phyloP scores from a whole-genome alignment of 2,797 vertebrate genomes.

The Poecilia picta region DNA sequence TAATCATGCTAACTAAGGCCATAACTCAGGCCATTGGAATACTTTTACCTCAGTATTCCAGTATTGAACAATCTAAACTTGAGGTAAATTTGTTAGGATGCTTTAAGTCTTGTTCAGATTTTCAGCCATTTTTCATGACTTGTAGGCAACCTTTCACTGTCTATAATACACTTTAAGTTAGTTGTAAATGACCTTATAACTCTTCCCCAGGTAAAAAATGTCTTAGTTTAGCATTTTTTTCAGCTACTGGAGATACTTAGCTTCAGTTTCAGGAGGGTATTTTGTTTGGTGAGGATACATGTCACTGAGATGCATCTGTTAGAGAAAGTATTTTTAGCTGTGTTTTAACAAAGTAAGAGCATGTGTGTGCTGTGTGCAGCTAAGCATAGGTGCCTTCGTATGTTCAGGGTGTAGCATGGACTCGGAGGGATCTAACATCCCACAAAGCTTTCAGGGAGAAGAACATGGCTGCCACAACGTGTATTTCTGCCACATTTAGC shows the following conservation, averaged over 20 bases:
- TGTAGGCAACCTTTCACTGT: not conserved
- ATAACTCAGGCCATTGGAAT: not conserved
- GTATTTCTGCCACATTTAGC: slow-evolving; percentile 79
- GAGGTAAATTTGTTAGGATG: not conserved
- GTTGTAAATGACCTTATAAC: not conserved
- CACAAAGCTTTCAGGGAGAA: slow-evolving; percentile 61
- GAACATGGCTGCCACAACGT: slow-evolving; percentile 66
- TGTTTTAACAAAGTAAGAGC: not conserved
- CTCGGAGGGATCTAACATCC: slow-evolving; percentile 53
- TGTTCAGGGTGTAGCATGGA: slow-evolving; percentile 33
- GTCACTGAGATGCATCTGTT: not conserved
- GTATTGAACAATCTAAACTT: not conserved
- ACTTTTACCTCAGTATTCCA: not conserved
- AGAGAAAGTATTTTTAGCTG: not conserved
- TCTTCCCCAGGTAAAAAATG: not conserved
- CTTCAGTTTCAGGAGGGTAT: not conserved
- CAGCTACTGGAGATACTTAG: not conserved
- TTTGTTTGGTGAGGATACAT: not conserved
- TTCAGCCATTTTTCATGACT: not conserved
- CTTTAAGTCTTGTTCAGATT: not conserved
- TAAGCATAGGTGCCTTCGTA: slow-evolving; percentile 15
- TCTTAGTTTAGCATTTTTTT: not conserved
- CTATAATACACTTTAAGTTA: not conserved
- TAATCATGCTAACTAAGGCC: not conserved
- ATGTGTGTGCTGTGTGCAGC: slow-evolving; percentile 17